Conservation (phyloP, 2,113 vertebrate species). For the Gnathonemus echidnorhynchus region DNA sequence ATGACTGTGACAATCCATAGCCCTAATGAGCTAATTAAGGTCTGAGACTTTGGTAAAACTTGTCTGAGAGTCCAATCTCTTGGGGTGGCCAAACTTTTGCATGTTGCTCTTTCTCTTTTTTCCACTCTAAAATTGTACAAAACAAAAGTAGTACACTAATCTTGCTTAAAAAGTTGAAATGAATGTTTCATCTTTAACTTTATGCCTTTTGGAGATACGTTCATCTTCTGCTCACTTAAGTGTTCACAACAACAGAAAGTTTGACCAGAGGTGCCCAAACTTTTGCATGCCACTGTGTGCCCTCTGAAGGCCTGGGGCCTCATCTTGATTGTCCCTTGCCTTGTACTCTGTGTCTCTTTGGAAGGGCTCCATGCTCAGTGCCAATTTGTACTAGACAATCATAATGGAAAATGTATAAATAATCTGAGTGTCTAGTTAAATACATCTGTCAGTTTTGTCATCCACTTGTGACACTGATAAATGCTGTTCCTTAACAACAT, state of each 20-base stretch:
- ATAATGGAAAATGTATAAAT: background rate
- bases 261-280: background rate
- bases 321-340: background rate
- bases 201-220: background rate
- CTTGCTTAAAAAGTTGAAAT: background rate
- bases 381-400: background rate
- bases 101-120: background rate
- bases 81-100: background rate
- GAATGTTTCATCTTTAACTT: background rate
- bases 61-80: background rate
- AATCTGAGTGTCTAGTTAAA: background rate
- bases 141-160: background rate
- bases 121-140: background rate
- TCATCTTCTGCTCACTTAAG: background rate
- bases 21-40: background rate
- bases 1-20: background rate
- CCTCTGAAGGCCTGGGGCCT: background rate
- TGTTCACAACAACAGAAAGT: background rate
- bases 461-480: background rate
- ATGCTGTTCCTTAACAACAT: background rate
- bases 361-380: background rate
- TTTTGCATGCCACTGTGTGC: too few relatives aligned
- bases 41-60: background rate
- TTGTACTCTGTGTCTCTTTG: background rate
- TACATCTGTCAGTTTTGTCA: background rate